Percentiles rank a stretch among this genome's conserved stretches.
These are phyloP conservation scores for Struthio camelus DNA, from an alignment of 2,113 vertebrate species.

Conservation along the genomic window DNA sequence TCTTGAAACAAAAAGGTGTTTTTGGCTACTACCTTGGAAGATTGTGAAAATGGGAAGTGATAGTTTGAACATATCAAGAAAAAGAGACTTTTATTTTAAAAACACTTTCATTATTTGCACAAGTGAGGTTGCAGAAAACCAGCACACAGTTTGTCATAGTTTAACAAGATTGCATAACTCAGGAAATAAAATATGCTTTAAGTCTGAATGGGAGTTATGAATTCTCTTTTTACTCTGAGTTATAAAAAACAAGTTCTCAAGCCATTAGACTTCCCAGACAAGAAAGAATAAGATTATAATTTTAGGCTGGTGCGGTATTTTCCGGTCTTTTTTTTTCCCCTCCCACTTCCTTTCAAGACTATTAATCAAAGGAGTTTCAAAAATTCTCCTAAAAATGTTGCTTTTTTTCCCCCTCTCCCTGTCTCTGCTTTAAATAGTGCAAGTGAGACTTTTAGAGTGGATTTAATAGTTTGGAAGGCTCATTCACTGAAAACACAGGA, in stretches of 20 bases:
- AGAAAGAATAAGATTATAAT: neutral
- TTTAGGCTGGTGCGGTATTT: constrained; percentile 13
- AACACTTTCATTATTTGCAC: constrained; percentile 13
- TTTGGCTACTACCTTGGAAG: neutral
- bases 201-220: neutral
- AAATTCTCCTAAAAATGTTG: neutral
- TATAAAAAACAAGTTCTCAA: neutral
- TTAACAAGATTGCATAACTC: neutral
- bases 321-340: neutral
- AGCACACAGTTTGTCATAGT: neutral
- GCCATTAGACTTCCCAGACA: neutral
- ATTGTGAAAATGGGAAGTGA: neutral
- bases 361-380: neutral
- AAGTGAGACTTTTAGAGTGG: neutral
- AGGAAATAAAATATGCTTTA: constrained; percentile 37
- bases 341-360: neutral
- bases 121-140: neutral
- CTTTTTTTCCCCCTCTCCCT: neutral
- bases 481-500: neutral
- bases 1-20: neutral
- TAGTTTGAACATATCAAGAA: neutral
- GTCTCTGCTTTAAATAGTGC: neutral
- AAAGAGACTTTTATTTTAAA: constrained; percentile 2
- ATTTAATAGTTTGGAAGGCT: neutral
- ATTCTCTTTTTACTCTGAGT: neutral